A percentile compares a stretch with the other conserved stretches of the same genome.
Evolutionary conservation across 1,140 invertebrate species (phyloP).

Genomic region (Maconellicoccus hirsutus): DNA sequence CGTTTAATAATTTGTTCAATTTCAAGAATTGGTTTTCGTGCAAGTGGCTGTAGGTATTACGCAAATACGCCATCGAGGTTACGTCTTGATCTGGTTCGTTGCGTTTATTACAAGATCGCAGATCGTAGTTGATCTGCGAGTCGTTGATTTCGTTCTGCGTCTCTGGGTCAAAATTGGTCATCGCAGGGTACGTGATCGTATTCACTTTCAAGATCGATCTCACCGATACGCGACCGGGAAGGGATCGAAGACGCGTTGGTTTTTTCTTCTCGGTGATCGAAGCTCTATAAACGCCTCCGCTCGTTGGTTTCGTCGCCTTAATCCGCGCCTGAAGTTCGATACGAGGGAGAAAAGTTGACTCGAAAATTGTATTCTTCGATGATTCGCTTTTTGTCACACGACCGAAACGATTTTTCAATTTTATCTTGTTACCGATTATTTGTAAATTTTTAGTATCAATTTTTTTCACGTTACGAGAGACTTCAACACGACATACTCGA

Average conservation of each 20-base stretch:
- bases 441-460: background rate
- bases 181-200: background rate
- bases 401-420: background rate
- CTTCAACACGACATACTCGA: too few species aligned
- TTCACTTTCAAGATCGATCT: background rate
- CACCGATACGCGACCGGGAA: background rate
- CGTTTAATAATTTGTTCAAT: background rate
- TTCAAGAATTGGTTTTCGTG: background rate
- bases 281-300: background rate
- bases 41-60: background rate
- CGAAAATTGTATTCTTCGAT: background rate
- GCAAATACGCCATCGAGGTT: background rate
- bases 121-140: background rate
- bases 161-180: background rate
- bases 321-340: background rate
- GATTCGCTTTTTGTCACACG: background rate
- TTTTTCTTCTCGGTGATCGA: background rate
- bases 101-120: background rate
- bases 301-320: background rate
- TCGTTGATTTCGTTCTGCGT: background rate
- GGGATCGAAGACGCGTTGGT: background rate
- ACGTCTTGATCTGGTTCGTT: background rate
- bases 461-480: background rate
- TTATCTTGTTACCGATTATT: constrained; percentile 5
- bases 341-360: background rate